A percentile compares a stretch with the other conserved stretches of the same genome.
Conservation (phyloP, 2,113 vertebrate genomes). For the Myrmecobius fasciatus region DNA sequence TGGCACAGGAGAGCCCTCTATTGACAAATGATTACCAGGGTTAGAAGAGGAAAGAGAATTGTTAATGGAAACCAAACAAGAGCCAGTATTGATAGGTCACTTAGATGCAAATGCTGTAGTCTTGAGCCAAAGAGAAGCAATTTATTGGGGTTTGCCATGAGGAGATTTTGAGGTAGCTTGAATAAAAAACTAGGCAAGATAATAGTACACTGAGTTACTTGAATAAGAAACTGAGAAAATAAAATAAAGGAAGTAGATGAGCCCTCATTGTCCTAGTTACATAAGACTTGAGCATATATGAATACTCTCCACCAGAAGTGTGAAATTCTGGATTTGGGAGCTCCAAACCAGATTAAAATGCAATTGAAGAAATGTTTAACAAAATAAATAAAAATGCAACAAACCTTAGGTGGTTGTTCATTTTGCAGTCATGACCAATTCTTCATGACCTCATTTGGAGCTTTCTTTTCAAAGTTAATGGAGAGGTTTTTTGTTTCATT, state of each 20-base stretch:
- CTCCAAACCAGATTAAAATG: background rate
- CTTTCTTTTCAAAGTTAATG: background rate
- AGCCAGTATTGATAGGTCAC: background rate
- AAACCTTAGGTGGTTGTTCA: background rate
- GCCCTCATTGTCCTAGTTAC: background rate
- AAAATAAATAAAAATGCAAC: background rate
- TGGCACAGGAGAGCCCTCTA: background rate
- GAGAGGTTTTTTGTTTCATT: background rate
- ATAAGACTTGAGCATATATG: background rate
- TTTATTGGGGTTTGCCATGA: background rate
- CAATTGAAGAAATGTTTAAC: background rate
- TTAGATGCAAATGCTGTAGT: background rate
- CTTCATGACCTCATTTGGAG: background rate
- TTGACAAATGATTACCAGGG: background rate
- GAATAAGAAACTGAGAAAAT: background rate
- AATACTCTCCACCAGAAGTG: background rate
- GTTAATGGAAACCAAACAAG: background rate
- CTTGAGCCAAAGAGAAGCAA: conserved; percentile 9
- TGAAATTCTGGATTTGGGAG: background rate
- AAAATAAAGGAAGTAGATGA: background rate
- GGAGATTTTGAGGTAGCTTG: background rate
- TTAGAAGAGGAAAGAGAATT: conserved; percentile 1
- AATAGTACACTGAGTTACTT: background rate
- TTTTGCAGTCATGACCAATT: background rate
- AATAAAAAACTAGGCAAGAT: background rate